phyloP scores from a whole-genome alignment of 35 echinoderm and acorn worm genomes.

The Strongylocentrotus purpuratus region DNA sequence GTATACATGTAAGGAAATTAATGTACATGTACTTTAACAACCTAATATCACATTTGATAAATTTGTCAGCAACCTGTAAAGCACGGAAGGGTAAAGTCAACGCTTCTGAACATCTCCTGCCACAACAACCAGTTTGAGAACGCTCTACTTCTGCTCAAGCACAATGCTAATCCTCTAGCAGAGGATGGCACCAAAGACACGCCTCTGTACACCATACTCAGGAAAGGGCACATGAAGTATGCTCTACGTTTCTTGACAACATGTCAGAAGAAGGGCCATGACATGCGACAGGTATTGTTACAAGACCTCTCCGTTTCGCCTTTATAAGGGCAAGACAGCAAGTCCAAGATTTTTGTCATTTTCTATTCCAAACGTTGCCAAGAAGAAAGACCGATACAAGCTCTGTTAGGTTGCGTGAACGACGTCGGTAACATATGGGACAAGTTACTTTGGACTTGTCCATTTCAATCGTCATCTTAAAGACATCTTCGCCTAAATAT shows the following conservation, averaged over 20 bases:
- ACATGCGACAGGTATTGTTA: background rate
- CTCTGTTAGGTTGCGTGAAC: too few species aligned
- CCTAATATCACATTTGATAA: background rate
- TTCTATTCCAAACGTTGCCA: too few species aligned
- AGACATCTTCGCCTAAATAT: too few species aligned
- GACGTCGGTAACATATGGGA: too few species aligned
- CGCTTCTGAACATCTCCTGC: background rate
- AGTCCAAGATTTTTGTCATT: too few species aligned
- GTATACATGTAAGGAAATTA: too few species aligned
- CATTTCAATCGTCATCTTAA: too few species aligned
- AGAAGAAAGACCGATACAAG: too few species aligned
- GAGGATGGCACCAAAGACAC: constrained; percentile 13
- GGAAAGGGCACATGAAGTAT: background rate
- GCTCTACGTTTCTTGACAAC: background rate
- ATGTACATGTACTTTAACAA: background rate
- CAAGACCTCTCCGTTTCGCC: too few species aligned
- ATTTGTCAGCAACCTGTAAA: background rate
- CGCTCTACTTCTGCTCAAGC: background rate
- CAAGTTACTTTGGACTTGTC: too few species aligned
- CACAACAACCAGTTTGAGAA: background rate
- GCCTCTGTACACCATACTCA: background rate
- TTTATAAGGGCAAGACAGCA: too few species aligned
- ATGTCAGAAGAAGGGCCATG: background rate
- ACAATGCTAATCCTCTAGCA: background rate
- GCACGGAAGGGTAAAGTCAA: background rate